Base-by-base conservation (phyloP, 1,140 invertebrate species). In the Drosophila mojavensis region DNA sequence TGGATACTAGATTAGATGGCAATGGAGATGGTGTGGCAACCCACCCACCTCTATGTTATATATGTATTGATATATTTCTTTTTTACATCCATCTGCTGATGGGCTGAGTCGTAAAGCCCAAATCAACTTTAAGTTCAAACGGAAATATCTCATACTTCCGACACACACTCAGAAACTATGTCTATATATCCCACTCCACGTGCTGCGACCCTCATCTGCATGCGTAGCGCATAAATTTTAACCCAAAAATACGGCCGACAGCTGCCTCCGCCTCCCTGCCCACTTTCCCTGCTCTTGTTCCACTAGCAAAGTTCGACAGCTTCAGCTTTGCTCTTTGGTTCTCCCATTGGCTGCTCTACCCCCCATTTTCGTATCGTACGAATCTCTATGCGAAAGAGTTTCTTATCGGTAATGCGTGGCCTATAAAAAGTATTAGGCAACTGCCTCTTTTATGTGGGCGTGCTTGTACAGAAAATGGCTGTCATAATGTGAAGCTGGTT, bases 211-310 rank as follows among this genome's bases (percentile, higher is more conserved):
- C 76, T 79, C 76, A 79, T 79, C 73, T 79, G 76, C 76, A 79
- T 79, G 76, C 76, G 73, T 66, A 63, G 30, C 58, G 63, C 76
- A 79, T 79, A 79, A 76, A 79, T 79, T 79, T 71, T 71, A 78
- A 78, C 73, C 73, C 73, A 78, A 64, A 74, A 75, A 78, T 69
- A 78, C 58, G 59, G 30, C 56, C 73, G 76, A 79, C 76, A 79
- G 76, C 74, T 72, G 76, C 67, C 73, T 64, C 68, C 73, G 48
- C 53, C 71, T 30, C 30, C 3, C 9, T 9, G 3, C 36, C 39
- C 45, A 7, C 26, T 24, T 17, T 28, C 39, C 5, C 10, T 5
- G 24, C 10, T 10, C 1, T 24, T 15, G 26, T 28, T 9, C 13
- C 41, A 47, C 55, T 17, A 20, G 43, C 28, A 48, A 50, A 60